phyloP scores from a whole-genome alignment of 2,797 vertebrate genomes.

The Echeneis naucrates region DNA sequence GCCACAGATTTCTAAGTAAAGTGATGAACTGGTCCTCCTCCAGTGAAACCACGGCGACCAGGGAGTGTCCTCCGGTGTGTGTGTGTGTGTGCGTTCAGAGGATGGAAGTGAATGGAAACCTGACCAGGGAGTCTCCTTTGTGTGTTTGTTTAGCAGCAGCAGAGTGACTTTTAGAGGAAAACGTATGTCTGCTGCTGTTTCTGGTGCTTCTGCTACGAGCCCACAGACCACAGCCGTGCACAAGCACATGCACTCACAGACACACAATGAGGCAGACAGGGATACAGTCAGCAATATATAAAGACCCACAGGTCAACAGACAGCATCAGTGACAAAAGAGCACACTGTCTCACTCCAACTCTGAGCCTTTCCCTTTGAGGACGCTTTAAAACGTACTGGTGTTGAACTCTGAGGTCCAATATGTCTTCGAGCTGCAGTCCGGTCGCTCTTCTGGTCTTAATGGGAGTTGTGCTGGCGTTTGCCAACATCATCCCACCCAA shows the following conservation, averaged over 20 bases:
- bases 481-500: fast-evolving
- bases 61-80: constrained; percentile 33
- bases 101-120: constrained; percentile 56
- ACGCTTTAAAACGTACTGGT: not conserved
- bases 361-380: not conserved
- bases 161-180: constrained; percentile 70
- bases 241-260: constrained; percentile 30
- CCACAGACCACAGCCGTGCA: constrained; percentile 74
- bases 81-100: not conserved
- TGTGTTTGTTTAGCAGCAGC: constrained; percentile 57
- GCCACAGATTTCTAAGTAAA: constrained; percentile 7
- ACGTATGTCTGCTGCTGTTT: constrained; percentile 50
- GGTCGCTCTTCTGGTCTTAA: constrained; percentile 52
- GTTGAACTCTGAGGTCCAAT: not conserved
- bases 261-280: constrained; percentile 2
- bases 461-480: constrained; percentile 31
- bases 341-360: not conserved
- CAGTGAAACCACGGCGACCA: constrained; percentile 58
- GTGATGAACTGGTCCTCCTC: constrained; percentile 23
- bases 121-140: constrained; percentile 71
- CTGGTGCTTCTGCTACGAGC: constrained; percentile 61
- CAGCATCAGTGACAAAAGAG: constrained; percentile 33
- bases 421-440: constrained; percentile 46
- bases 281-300: constrained; percentile 57
- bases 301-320: constrained; percentile 58